Conservation (phyloP, 1,140 invertebrate genomes). For the Scaptomyza hsui region DNA sequence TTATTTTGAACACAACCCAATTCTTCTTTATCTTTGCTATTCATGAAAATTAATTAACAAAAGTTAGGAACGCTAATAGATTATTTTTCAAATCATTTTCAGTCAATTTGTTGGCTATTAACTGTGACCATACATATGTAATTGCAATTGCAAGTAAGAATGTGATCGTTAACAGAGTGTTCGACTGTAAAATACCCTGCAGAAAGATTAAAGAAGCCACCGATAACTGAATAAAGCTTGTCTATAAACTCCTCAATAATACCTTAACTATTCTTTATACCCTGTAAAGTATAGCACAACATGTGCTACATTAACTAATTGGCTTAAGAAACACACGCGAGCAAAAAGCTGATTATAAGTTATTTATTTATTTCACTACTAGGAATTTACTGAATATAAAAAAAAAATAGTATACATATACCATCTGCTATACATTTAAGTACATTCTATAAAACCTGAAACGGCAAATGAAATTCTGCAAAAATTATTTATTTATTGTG, state of each 20-base stretch:
- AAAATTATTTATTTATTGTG: conserved; percentile 30
- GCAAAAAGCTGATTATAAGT: conserved; percentile 37
- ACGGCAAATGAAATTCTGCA: conserved; percentile 32
- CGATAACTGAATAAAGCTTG: too few species aligned
- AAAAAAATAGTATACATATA: neutral
- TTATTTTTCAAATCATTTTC: conserved; percentile 28
- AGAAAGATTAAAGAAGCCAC: too few species aligned
- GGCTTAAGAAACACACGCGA: conserved; percentile 11
- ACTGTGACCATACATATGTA: neutral
- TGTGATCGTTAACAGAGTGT: neutral
- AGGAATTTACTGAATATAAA: neutral
- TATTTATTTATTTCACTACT: conserved; percentile 29
- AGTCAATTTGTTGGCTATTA: conserved; percentile 38
- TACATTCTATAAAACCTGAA: conserved; percentile 17
- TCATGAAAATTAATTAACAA: conserved; percentile 33
- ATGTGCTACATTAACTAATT: conserved; percentile 27
- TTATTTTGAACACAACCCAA: conserved; percentile 8
- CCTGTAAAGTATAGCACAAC: neutral
- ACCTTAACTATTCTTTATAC: too few species aligned
- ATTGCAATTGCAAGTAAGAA: neutral
- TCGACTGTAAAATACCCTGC: neutral
- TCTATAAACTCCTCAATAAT: too few species aligned
- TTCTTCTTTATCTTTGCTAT: conserved; percentile 16
- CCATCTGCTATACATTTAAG: conserved; percentile 14
- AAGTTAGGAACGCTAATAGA: conserved; percentile 2